Evolutionary conservation across 2,888 invertebrate species (phyloP), one percentile per base, ranked within the genome.

Genomic region (Anorthoa munda): DNA sequence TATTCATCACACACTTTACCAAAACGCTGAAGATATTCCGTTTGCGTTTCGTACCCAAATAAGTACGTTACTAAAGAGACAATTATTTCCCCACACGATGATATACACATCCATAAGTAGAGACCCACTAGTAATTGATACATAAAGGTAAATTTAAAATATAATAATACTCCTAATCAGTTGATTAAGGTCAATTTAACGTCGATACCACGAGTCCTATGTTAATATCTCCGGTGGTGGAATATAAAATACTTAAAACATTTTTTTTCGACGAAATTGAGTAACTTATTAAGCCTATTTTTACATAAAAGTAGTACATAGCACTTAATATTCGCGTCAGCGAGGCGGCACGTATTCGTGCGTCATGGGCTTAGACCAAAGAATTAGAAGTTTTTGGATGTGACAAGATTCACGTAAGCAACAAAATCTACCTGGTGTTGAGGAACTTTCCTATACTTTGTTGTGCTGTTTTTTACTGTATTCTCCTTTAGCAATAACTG

Each of bases 321-420:
- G 75, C 86, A 90, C 88, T 94, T 93, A 92, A 92, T 92, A 94
- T 94, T 94, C 94, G 91, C 92, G 88, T 89, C 93, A 89, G 91
- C 87, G 83, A 89, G 87, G 88, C 87, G 87, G 89, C 88, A 90
- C 90, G 92, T 90, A 91, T 88, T 82, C 89, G 90, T 92, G 91
- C 90, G 91, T 90, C 90, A 90, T 90, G 77, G 84, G 84, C 81
- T 86, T 85, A 53, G 53, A 65, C 17, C 68, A 67, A 69, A 66
- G 64, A 77, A 70, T 70, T 64, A 76, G 55, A 78, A 85, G 69
- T 75, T 63, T 65, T 65, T 82, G 77, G 87, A 88, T 82, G 65
- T 26, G 87, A 17, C 72, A 67, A 61, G 4, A 23, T 18, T 55
- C 21, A 5, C 45, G 23, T 45, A 51, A 39, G 39, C 31, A 15